These are phyloP conservation scores for Spinus pinus DNA, from an alignment of 2,797 vertebrate species.

Conservation along the genomic window DNA sequence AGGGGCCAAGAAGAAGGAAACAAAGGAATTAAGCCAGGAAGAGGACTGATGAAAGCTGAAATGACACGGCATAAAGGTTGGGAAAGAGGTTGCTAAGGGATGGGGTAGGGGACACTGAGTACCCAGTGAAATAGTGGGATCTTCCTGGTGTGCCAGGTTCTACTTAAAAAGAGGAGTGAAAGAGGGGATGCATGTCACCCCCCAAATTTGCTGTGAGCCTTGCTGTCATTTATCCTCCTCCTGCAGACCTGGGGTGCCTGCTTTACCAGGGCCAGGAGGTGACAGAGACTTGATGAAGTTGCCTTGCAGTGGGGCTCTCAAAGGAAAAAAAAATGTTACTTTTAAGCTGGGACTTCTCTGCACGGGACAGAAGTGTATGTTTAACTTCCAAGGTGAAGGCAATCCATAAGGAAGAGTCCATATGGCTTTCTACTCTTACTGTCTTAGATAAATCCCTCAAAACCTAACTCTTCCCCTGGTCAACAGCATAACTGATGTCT, in stretches of 20 bases:
- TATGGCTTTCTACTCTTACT: not conserved
- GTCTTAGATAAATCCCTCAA: not conserved
- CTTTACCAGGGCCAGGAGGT: not conserved
- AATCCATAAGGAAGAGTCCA: not conserved
- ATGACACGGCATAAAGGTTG: not conserved
- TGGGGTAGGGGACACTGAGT: not conserved
- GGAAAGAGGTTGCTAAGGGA: not conserved
- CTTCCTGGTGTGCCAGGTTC: not conserved
- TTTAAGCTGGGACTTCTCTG: not conserved
- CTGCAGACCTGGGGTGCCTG: not conserved
- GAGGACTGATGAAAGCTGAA: not conserved
- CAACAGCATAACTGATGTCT: not conserved
- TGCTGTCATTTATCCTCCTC: not conserved
- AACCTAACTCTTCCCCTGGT: not conserved
- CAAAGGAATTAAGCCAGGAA: not conserved
- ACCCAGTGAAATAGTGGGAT: not conserved
- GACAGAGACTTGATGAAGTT: not conserved
- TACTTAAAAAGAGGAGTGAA: not conserved
- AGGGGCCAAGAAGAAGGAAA: not conserved
- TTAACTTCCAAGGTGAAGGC: not conserved
- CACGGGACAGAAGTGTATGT: not conserved
- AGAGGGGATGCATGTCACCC: fast-evolving
- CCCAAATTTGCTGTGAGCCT: not conserved
- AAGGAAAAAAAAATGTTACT: not conserved
- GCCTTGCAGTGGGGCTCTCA: not conserved